Conservation (phyloP, 2,888 invertebrate species). For the Cryptosula pallasiana region DNA sequence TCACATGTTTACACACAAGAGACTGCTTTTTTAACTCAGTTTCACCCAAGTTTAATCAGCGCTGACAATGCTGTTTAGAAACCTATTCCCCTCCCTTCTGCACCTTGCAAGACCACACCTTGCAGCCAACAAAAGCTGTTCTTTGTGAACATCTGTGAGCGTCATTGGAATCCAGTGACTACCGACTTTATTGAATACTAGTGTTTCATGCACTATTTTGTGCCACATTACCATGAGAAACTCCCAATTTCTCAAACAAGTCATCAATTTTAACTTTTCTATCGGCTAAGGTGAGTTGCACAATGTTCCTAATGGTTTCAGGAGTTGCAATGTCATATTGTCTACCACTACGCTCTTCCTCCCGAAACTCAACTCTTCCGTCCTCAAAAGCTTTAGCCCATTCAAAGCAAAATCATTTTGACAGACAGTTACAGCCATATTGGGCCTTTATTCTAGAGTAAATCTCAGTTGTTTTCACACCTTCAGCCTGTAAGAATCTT, state of each 20-base stretch:
- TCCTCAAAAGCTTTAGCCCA: neutral
- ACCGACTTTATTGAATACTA: too few relatives aligned
- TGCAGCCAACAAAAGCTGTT: too few relatives aligned
- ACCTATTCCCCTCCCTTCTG: neutral
- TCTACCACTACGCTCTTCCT: neutral
- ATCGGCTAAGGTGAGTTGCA: too few relatives aligned
- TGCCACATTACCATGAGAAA: too few relatives aligned
- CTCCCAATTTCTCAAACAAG: too few relatives aligned
- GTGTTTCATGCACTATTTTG: too few relatives aligned
- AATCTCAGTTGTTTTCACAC: neutral
- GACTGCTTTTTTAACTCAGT: neutral
- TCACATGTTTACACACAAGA: too few relatives aligned
- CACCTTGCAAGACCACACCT: neutral
- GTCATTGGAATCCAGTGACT: neutral
- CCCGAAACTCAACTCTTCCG: neutral
- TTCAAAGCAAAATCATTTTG: neutral
- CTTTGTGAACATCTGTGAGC: neutral
- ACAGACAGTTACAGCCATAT: neutral
- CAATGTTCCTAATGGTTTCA: too few relatives aligned
- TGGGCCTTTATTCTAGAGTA: neutral
- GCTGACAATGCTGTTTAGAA: neutral
- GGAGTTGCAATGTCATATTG: neutral
- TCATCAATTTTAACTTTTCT: too few relatives aligned
- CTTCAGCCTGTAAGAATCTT: neutral
- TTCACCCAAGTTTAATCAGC: neutral